Conservation (phyloP, 2,888 invertebrate species). For the Augochlorella aurata region DNA sequence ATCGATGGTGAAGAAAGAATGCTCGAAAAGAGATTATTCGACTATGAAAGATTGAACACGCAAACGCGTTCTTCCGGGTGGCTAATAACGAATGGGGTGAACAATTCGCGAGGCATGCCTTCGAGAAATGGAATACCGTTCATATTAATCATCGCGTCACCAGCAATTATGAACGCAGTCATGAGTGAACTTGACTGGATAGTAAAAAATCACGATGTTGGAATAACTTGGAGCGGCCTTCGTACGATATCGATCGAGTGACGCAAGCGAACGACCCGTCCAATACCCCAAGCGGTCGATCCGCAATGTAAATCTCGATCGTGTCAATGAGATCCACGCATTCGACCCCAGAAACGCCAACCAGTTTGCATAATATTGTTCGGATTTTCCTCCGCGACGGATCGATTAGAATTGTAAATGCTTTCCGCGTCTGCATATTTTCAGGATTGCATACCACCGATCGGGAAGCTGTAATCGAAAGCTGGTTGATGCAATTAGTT, state of each 20-base stretch:
- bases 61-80: not conserved
- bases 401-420: conserved; percentile 1
- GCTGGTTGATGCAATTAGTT: not conserved
- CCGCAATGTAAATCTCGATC: conserved; percentile 19
- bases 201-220: conserved; percentile 23
- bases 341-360: not conserved
- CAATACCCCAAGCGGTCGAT: conserved; percentile 27
- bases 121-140: conserved; percentile 30
- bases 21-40: not conserved
- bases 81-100: conserved; percentile 7
- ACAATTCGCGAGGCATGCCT: conserved; percentile 29
- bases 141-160: conserved; percentile 30
- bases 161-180: conserved; percentile 25
- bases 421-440: not conserved
- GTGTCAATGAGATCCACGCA: conserved; percentile 13
- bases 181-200: conserved; percentile 47
- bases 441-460: not conserved
- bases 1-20: not conserved
- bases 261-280: conserved; percentile 42
- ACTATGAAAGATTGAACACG: not conserved
- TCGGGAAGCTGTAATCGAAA: not conserved
- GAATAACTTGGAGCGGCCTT: conserved; percentile 43
- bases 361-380: conserved; percentile 10
- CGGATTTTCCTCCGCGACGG: not conserved
- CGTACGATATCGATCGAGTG: conserved; percentile 36